A percentile compares a stretch with the other conserved stretches of the same genome.
These are phyloP conservation scores for Galeopsomyia nigrocyanea DNA, from an alignment of 2,888 invertebrate genomes.

Conservation along the genomic window DNA sequence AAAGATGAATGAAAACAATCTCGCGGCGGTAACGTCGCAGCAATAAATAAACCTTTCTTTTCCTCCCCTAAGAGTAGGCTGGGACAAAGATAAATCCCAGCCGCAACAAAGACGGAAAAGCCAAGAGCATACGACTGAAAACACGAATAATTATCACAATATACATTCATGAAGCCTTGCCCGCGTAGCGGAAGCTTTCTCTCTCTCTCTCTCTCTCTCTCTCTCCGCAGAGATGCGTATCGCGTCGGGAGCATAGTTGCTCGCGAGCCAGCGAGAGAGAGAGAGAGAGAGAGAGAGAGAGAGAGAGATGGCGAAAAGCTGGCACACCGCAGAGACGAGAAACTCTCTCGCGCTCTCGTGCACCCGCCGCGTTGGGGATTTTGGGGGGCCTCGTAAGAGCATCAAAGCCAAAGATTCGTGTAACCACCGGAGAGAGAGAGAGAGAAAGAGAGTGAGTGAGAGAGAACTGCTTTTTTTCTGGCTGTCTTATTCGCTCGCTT, in stretches of 20 bases:
- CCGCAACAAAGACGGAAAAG: background rate
- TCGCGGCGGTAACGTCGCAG: too few relatives aligned
- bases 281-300: too few relatives aligned
- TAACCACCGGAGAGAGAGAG: background rate
- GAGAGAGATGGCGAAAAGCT: conserved; percentile 1
- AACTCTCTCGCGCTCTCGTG: background rate
- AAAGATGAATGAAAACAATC: too few relatives aligned
- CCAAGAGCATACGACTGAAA: background rate
- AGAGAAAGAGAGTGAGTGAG: too few relatives aligned
- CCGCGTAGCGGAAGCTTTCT: background rate
- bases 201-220: too few relatives aligned
- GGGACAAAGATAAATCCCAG: conserved; percentile 2
- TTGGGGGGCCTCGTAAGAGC: conserved; percentile 5
- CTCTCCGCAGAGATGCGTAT: background rate
- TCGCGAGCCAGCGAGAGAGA: too few relatives aligned
- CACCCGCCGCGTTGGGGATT: conserved; percentile 6
- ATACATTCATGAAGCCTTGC: conserved; percentile 20
- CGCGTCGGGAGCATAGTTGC: too few relatives aligned
- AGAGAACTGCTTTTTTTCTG: too few relatives aligned
- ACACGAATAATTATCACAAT: conserved; percentile 32
- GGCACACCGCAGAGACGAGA: background rate
- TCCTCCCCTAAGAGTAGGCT: too few relatives aligned
- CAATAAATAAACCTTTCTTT: conserved; percentile 1
- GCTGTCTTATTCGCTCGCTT: too few relatives aligned
- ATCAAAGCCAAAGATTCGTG: conserved; percentile 26